phyloP scores from a whole-genome alignment of 2,888 invertebrate genomes.

The Drosophila hamatofila region DNA sequence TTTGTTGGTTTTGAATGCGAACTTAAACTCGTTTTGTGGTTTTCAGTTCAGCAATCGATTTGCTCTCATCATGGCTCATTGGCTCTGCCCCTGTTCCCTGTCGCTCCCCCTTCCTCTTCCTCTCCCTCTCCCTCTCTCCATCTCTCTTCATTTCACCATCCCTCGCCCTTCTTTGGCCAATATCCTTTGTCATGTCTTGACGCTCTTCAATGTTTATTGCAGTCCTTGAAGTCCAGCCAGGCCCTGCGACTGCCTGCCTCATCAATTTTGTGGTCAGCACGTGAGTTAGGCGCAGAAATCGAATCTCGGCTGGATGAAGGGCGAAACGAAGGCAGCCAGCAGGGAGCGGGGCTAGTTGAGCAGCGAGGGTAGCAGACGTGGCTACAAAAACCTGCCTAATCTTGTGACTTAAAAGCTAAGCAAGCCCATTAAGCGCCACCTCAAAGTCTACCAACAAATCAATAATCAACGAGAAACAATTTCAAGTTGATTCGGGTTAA shows the following conservation, averaged over 20 bases:
- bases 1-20: slow-evolving; percentile 14
- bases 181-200: slow-evolving; percentile 67
- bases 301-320: not conserved
- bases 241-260: slow-evolving; percentile 46
- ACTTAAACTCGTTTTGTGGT: slow-evolving; percentile 60
- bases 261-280: slow-evolving; percentile 70
- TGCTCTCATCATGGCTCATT: slow-evolving; percentile 74
- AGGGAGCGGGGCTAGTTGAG: not conserved
- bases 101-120: not conserved
- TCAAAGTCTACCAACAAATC: slow-evolving; percentile 1
- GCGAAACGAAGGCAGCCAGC: not conserved
- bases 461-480: slow-evolving; percentile 10
- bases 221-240: slow-evolving; percentile 21
- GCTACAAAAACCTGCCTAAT: slow-evolving; percentile 19
- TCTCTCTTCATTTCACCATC: not conserved
- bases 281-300: slow-evolving; percentile 34
- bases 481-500: not conserved
- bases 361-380: not conserved
- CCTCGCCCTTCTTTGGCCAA: slow-evolving; percentile 6
- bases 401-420: slow-evolving; percentile 21
- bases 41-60: slow-evolving; percentile 72
- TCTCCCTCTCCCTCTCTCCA: not conserved
- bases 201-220: slow-evolving; percentile 70
- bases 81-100: slow-evolving; percentile 45
- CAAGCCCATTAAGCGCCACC: slow-evolving; percentile 3